Base-by-base conservation (phyloP, 2,888 invertebrate species). In the Eristalis arbustorum region DNA sequence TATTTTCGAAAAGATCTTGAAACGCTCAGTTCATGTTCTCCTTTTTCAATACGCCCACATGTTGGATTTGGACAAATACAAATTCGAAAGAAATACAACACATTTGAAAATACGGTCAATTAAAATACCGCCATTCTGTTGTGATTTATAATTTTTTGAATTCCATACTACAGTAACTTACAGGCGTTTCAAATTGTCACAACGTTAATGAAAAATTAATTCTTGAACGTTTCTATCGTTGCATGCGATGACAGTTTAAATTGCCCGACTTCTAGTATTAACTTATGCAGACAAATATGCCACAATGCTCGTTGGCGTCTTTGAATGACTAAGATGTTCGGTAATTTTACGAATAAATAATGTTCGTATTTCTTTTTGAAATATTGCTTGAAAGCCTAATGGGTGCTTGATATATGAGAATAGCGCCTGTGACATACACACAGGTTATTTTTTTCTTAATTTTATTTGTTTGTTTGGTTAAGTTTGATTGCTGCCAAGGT, bases 11-110 rank as follows among this genome's bases (percentile, higher is more conserved):
- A 64, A 64, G 49, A 49, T 49, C 49, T 49, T 49, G 49, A 49
- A 49, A 49, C 8, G 67, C 72, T 72, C 1, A 28, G 34, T 23
- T 25, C 34, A 8, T 66, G 31, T 59, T 31, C 59, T 49, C n/a
- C n/a, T 73, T 62, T n/a, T 71, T 6, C n/a, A 25, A 1, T 1
- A 62, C 72, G 67, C 79, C 79, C 79, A 79, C 79, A 61, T 67
- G 67, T 73, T 73, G 66, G n/a, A 68, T 74, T 34, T 66, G 1
- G 28, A 22, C 49, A 73, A 73, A 78, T 34, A 31, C 72, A 73
- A 61, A 14, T n/a, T n/a, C n/a, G 31, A 31, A 31, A n/a, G n/a
- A n/a, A 31, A 31, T 5, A 73, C 22, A 62, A 80, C 11, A 62
- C 49, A 57, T 23, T 49, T 14, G 40, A 64, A 42, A 49, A 63